A percentile compares a stretch with the other conserved stretches of the same genome.
These are phyloP conservation scores for Alviniconcha strummeri DNA, from an alignment of 2,888 invertebrate genomes.

Conservation along the genomic window DNA sequence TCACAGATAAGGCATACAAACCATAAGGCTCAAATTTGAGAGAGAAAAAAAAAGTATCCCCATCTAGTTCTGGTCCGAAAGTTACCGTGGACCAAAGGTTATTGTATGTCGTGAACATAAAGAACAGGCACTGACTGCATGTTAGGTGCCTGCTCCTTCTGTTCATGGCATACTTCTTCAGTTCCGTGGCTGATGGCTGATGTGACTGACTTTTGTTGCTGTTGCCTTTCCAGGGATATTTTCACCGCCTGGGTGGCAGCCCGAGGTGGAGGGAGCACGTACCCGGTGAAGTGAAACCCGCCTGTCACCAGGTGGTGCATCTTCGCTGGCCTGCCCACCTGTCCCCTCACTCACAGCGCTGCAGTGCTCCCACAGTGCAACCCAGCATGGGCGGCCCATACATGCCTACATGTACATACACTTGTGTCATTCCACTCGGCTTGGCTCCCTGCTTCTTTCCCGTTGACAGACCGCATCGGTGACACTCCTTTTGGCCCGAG, in stretches of 20 bases:
- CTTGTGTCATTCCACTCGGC: too few relatives aligned
- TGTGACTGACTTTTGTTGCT: neutral
- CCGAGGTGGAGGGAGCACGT: slow-evolving; percentile 78
- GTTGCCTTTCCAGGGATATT: slow-evolving; percentile 83
- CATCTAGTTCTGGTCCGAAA: too few relatives aligned
- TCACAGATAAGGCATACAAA: too few relatives aligned
- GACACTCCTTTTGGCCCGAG: too few relatives aligned
- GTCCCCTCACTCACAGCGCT: neutral
- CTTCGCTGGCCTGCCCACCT: neutral
- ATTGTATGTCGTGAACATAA: too few relatives aligned
- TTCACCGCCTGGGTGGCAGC: slow-evolving; percentile 92
- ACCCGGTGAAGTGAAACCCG: slow-evolving; percentile 50
- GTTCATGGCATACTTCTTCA: neutral
- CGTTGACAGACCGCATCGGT: too few relatives aligned
- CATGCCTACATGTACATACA: neutral
- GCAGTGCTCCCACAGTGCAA: neutral
- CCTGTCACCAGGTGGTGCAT: neutral
- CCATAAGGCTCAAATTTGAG: too few relatives aligned
- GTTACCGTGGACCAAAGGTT: too few relatives aligned
- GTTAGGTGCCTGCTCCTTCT: too few relatives aligned
- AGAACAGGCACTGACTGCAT: too few relatives aligned
- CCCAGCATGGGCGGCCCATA: neutral
- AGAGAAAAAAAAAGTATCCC: too few relatives aligned
- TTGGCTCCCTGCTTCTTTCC: too few relatives aligned
- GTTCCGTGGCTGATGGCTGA: neutral